Base-by-base conservation (phyloP, 1,140 invertebrate species). In the Aphaenogaster rudis region DNA sequence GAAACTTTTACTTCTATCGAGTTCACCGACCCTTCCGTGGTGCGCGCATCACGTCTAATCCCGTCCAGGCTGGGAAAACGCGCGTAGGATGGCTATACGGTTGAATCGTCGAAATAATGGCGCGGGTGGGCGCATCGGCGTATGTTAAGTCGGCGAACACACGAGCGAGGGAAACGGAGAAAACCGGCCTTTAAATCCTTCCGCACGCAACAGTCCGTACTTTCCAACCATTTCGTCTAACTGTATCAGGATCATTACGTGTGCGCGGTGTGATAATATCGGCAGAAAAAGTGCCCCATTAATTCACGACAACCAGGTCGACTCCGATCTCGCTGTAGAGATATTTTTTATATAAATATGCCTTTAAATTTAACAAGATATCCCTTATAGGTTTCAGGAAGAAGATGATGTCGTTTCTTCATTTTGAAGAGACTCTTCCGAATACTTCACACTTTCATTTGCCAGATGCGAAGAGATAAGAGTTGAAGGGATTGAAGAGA, bases 1-100 rank as follows among this genome's bases (percentile, higher is more conserved):
- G 69, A 50, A 84, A 74, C 80, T 84, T 84, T 84, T 84, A 84
- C 80, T 84, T 76, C 54, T 28, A 82, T 21, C 54, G 52, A n/a
- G 80, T 84, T 84, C 80, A 74, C 57, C 54, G 80, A 84, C 69
- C 69, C 54, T 84, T 36, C 48, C 28, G 42, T 54, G 50, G 28
- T 59, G 52, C 54, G 48, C 63, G 61, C 66, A 69, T 36, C 28
- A 52, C 76, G 17, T 71, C 54, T 84, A 84, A 84, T 82, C 80
- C 17, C 80, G 42, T 67, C 67, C 28, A 39, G 13, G 54, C 28
- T 61, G 54, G 42, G 52, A 84, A 84, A 84, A 84, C 33, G 54
- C 28, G 54, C 54, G 69, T 84, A 72, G 80, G 79, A 81, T 6
- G 78, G 52, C 15, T 45, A 7, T 48, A 72, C 39, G 67, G 79